Evolutionary conservation across 2,797 vertebrate genomes (phyloP).

Genomic region (Diceros bicornis): DNA sequence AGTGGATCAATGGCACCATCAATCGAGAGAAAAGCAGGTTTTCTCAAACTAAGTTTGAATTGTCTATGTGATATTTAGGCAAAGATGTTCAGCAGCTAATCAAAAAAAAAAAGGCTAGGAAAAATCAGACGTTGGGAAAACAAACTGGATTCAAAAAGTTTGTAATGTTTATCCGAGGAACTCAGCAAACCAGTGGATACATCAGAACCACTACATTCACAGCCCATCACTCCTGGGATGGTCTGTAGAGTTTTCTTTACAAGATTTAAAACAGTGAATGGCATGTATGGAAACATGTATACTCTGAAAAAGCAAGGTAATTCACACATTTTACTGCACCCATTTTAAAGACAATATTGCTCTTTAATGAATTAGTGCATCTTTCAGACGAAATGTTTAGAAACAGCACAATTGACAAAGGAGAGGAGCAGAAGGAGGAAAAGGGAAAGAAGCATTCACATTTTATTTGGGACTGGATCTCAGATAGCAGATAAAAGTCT

Average conservation of each 20-base stretch:
- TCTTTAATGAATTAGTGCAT: neutral
- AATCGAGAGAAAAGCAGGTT: neutral
- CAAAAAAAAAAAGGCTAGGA: neutral
- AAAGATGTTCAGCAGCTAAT: neutral
- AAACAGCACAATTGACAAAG: neutral
- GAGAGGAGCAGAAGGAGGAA: neutral
- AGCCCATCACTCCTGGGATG: neutral
- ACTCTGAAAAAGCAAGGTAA: neutral
- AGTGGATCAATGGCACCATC: neutral
- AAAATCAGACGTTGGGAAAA: neutral
- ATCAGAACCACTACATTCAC: rapidly evolving
- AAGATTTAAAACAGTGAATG: neutral
- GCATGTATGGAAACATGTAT: neutral
- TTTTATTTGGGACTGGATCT: neutral
- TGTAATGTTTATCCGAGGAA: neutral
- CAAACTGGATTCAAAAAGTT: neutral
- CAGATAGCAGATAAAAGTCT: neutral
- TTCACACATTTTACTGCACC: neutral
- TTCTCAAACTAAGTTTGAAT: neutral
- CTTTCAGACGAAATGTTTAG: neutral
- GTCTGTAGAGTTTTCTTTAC: neutral
- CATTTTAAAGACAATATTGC: neutral
- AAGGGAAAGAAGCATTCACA: neutral
- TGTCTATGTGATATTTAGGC: neutral
- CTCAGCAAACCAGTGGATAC: neutral